Evolutionary conservation across 2,888 invertebrate species (phyloP).

Genomic region (Syritta pipiens): DNA sequence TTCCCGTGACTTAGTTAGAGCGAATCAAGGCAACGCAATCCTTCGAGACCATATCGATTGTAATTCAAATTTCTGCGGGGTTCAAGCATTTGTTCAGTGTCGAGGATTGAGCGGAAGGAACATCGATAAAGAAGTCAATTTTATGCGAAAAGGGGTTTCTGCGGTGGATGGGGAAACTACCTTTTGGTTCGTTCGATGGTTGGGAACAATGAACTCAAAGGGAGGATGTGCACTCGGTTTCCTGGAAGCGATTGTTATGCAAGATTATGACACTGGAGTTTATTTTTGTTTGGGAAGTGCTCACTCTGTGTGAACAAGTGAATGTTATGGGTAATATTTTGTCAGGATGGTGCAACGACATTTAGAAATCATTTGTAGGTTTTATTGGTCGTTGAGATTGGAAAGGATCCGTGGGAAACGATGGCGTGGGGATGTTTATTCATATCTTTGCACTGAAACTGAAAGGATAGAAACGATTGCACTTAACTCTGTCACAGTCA

Average conservation of each 20-base stretch:
- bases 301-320: conserved; percentile 16
- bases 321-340: conserved; percentile 21
- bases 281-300: conserved; percentile 20
- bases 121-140: conserved; percentile 69
- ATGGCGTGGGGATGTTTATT: no score
- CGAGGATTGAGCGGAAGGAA: conserved; percentile 54
- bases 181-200: conserved; percentile 50
- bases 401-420: no score
- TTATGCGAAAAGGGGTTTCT: conserved; percentile 65
- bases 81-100: conserved; percentile 49
- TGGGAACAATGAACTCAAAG: conserved; percentile 63
- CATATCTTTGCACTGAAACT: neutral
- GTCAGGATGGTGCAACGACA: neutral
- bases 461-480: no score
- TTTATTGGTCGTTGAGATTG: no score
- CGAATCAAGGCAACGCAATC: conserved; percentile 16
- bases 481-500: no score
- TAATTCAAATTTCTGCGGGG: conserved; percentile 65
- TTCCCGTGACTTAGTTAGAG: conserved; percentile 47
- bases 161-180: conserved; percentile 6
- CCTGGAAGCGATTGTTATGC: conserved; percentile 68
- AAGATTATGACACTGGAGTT: conserved; percentile 60
- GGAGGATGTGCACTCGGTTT: conserved; percentile 48
- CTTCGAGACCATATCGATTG: conserved; percentile 59
- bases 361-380: conserved; percentile 24